phyloP scores from a whole-genome alignment of 2,113 vertebrate species.

The Bujurquina vittata region DNA sequence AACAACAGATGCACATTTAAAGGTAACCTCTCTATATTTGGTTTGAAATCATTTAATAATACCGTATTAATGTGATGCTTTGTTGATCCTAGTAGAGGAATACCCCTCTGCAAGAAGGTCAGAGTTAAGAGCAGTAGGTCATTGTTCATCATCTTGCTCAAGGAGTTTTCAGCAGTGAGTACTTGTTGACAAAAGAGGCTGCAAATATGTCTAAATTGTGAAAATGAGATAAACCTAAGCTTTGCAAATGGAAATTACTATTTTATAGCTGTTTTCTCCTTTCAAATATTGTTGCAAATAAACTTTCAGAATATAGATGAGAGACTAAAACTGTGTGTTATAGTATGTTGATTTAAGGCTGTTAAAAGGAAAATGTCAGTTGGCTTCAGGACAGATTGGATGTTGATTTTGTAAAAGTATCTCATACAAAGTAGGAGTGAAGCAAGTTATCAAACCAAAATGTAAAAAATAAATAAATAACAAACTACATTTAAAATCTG shows the following conservation, averaged over 20 bases:
- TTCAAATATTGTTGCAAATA: not conserved
- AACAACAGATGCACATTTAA: not conserved
- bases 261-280: not conserved
- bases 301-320: not conserved
- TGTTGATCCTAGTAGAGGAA: not conserved
- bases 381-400: not conserved
- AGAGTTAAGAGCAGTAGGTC: slow-evolving; percentile 9
- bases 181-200: not conserved
- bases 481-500: not conserved
- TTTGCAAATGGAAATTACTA: not conserved
- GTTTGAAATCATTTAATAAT: not conserved
- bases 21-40: not conserved
- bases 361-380: not conserved
- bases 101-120: not conserved
- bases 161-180: not conserved
- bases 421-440: not conserved
- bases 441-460: not conserved
- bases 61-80: not conserved
- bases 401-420: not conserved
- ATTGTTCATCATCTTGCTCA: not conserved
- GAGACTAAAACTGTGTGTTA: not conserved
- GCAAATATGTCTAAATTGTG: not conserved
- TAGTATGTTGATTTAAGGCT: not conserved
- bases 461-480: not conserved
- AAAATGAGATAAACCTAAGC: not conserved